Evolutionary conservation across 1,140 invertebrate species (phyloP), one percentile per base, ranked within the genome.

Genomic region (Bombus consobrinus): DNA sequence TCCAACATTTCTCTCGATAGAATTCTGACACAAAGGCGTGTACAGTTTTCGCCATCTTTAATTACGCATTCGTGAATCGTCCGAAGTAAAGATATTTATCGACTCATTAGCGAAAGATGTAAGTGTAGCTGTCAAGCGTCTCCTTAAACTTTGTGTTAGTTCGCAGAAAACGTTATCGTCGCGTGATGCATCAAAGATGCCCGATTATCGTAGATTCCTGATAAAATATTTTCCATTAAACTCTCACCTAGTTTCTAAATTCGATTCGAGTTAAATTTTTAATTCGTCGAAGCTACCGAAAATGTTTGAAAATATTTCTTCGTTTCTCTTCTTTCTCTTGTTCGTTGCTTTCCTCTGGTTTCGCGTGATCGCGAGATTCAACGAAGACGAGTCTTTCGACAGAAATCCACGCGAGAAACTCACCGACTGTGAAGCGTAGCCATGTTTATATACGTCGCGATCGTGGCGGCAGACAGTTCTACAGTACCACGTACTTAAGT

Each of bases 401-500:
- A 69, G 22, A 68, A 41, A 37, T 68, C 28, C 10, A 43, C 64
- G 13, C 25, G n/a, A 53, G 15, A 37, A 78, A 78, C 39, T 25
- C 8, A 0, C 18, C 4, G 71, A 43, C 62, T 28, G n/a, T 22
- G 6, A 41, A n/a, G 18, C 43, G 39, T 32, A 62, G 68, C 37
- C 39, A 34, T 66, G 72, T 76, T 53, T 83, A 83, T 66, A 25
- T 41, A 43, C 59, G 12, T 25, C n/a, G n/a, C 74, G 32, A 13
- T 34, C 8, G 9, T 32, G 6, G 8, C 6, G 64, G 64, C 15
- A 22, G 18, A 53, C 47, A 8, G 47, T 53, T 53, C 18, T 2
- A 22, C 47, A 2, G 18, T 22, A 3, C 47, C 8, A 53, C 47
- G 15, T 34, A 78, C 82, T 83, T 83, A 78, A 83, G 43, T 43